Evolutionary conservation across 2,797 vertebrate species (phyloP), one percentile per base, ranked within the genome.

Genomic region (Anguilla pacifica): DNA sequence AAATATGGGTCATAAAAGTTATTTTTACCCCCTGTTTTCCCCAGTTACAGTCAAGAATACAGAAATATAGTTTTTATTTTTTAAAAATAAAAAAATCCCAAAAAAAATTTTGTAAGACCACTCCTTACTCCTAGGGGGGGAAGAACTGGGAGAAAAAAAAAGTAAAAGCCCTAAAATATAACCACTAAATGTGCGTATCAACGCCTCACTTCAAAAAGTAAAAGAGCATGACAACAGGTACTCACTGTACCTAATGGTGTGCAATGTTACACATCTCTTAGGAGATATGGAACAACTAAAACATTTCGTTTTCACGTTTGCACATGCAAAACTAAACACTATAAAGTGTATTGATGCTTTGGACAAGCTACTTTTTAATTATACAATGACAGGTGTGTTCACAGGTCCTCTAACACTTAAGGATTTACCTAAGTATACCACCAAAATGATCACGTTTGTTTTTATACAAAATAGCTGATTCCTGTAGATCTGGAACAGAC

Each of bases 251-350:
- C 77, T 7, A 10, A 51, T 49, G 7, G 43, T 49, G n/a, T 10
- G 7, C 25, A 9, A 49, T 49, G 77, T 81, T 25, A 46, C 74
- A 79, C 74, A 46, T 35, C 74, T 79, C 35, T 2, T 46, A 9
- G 22, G 43, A 81, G 77, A 81, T 51, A 25, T 81, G 77, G 43
- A 81, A 81, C 39, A 81, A 81, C 39, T 81, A 25, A 81, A 81
- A 81, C 22, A 81, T 81, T 51, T 6, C 22, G 74, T 77, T 81
- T 49, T 81, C 46, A 81, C 77, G 19, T 81, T n/a, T 81, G 77
- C 77, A 49, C 77, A 49, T 49, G 43, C 77, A 81, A 49, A 81
- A 81, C 77, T 81, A 49, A 81, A 81, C 77, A 81, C 43, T 51
- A 43, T 81, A 39, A 39, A 81, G 77, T n/a, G 19, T 81, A 25